These are phyloP conservation scores for Monomorium pharaonis DNA, from an alignment of 1,140 invertebrate genomes.

Conservation along the genomic window DNA sequence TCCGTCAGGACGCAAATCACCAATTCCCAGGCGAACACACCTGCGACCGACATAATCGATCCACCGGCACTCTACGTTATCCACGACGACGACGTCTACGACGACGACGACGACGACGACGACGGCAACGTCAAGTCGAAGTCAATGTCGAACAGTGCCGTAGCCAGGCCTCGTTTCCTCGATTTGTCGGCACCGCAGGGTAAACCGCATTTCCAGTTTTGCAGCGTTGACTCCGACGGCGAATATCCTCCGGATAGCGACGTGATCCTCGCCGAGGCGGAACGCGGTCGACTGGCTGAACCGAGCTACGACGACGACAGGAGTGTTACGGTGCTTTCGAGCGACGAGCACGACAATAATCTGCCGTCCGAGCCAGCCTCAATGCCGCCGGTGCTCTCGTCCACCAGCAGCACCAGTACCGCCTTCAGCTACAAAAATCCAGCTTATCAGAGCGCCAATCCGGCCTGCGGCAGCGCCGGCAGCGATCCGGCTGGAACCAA, in stretches of 20 bases:
- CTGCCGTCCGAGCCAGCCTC: conserved; percentile 85
- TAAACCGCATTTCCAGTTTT: conserved; percentile 86
- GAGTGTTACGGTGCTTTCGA: conserved; percentile 50
- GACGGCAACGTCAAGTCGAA: too few relatives aligned
- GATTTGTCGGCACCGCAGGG: conserved; percentile 84
- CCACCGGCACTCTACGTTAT: conserved; percentile 79
- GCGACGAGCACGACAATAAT: conserved; percentile 80
- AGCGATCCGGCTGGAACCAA: conserved; percentile 73
- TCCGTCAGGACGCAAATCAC: conserved; percentile 82
- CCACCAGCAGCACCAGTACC: conserved; percentile 79
- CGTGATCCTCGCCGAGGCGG: conserved; percentile 46
- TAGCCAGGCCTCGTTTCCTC: conserved; percentile 84
- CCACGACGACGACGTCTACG: conserved; percentile 75
- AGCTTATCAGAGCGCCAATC: conserved; percentile 90
- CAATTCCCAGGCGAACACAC: conserved; percentile 77
- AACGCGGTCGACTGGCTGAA: background rate
- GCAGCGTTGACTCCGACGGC: conserved; percentile 76
- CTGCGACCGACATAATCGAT: conserved; percentile 80
- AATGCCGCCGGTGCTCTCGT: conserved; percentile 85
- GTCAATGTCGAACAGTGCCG: conserved; percentile 45
- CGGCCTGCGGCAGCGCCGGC: conserved; percentile 80
- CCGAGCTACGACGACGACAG: conserved; percentile 36
- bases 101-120: too few relatives aligned
- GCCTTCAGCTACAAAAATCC: conserved; percentile 90
- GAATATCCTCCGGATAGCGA: conserved; percentile 73